Evolutionary conservation across 1,140 invertebrate species (phyloP).

Genomic region (Procambarus virginalis): DNA sequence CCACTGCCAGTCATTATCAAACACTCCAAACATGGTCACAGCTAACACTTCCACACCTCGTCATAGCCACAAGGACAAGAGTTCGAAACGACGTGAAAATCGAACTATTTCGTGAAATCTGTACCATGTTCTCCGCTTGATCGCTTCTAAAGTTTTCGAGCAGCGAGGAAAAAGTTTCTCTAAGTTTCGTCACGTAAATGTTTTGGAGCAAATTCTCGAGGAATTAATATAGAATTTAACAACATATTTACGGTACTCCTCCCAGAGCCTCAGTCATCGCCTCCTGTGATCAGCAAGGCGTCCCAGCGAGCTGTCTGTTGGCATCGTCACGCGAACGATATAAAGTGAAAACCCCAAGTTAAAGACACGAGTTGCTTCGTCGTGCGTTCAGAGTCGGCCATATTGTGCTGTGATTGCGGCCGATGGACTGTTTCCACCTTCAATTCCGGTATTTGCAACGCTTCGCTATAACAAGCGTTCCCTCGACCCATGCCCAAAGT

Average conservation of each 20-base stretch:
- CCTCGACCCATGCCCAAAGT: neutral
- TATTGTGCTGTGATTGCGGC: conserved; percentile 20
- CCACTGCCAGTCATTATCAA: no score
- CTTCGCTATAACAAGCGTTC: neutral
- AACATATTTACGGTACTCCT: neutral
- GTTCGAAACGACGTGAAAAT: conserved; percentile 11
- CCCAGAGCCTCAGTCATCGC: neutral
- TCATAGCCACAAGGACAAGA: neutral
- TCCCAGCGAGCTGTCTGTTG: neutral
- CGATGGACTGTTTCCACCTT: neutral
- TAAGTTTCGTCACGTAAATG: conserved; percentile 18
- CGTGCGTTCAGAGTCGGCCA: neutral
- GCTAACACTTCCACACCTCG: no score
- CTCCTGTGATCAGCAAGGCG: no score
- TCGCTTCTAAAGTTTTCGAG: conserved; percentile 42
- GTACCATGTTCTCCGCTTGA: conserved; percentile 43
- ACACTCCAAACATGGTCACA: no score
- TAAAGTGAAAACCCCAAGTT: neutral
- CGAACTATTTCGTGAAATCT: conserved; percentile 27
- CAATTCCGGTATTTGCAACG: neutral
- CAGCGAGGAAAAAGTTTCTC: conserved; percentile 9
- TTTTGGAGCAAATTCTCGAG: neutral
- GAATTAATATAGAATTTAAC: neutral
- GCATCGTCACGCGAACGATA: neutral
- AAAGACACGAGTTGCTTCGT: neutral